Evolutionary conservation across 92 coral and sea anemone genomes (phyloP), one percentile per base, ranked within the genome.

Genomic region (Desmophyllum pertusum): DNA sequence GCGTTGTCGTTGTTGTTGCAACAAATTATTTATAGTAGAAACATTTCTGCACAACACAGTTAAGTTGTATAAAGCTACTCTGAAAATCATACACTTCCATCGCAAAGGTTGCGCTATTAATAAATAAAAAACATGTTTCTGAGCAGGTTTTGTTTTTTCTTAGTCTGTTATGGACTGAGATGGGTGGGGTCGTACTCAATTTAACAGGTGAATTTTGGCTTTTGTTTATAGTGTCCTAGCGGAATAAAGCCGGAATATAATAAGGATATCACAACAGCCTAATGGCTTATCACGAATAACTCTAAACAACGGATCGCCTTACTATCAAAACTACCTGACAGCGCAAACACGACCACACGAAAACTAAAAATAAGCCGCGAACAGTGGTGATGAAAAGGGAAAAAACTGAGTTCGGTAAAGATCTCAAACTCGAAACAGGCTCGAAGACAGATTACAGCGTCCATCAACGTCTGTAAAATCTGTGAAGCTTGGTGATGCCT

Each of bases 241-340:
- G 73, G 41, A 35, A 67, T 33, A 36, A 67, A 21, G 45, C 25
- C 42, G 55, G 72, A 66, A 18, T 66, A 8, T 33, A 30, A n/a
- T 39, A 31, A 0, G 38, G 71, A 30, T 73, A 71, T 82, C 79
- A 40, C 70, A 3, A 18, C 10, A 21, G 39, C 46, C 72, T 71
- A 82, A 82, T 82, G 62, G 85, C 69, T 51, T 81, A 69, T 69
- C 84, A 69, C 35, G 48, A 35, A 38, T 21, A 42, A 25, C 69
- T 55, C 55, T 42, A 81, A 81, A 71, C 70, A 81, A 27, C 30
- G 71, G 86, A 72, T 82, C 86, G 11, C 18, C 25, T 82, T 82
- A 82, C 86, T 40, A 59, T 39, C 71, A 82, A 8, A 72, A 29
- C 10, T 43, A 72, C 45, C 15, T 71, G 86, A 57, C 78, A 82